These are phyloP conservation scores for Stichopus chloronotus DNA, from an alignment of 35 echinoderm and acorn worm species.

Conservation along the genomic window DNA sequence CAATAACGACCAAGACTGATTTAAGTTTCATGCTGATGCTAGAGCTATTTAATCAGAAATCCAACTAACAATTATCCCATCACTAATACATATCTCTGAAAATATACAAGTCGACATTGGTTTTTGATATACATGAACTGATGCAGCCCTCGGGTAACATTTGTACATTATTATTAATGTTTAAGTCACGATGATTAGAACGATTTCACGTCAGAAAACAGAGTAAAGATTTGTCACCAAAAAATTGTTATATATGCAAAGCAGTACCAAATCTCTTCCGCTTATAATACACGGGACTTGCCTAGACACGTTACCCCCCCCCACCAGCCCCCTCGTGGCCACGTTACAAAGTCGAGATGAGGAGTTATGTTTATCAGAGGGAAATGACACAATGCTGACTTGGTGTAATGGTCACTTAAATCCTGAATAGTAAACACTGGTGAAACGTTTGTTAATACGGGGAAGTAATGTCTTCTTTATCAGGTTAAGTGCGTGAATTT, in stretches of 20 bases:
- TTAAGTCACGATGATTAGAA: constrained; percentile 50
- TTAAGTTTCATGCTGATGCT: constrained; percentile 20
- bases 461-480: too few species aligned
- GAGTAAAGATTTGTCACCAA: constrained; percentile 49
- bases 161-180: constrained; percentile 50
- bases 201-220: constrained; percentile 57
- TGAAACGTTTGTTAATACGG: too few species aligned
- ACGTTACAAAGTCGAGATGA: constrained; percentile 9
- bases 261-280: not conserved
- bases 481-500: too few species aligned
- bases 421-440: too few species aligned
- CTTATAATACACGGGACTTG: not conserved
- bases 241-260: constrained; percentile 62
- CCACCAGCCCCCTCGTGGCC: not conserved
- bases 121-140: constrained; percentile 40
- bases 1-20: not conserved
- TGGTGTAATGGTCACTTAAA: not conserved
- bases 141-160: constrained; percentile 27
- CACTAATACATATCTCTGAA: constrained; percentile 64
- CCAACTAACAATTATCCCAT: constrained; percentile 62
- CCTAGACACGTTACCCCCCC: not conserved
- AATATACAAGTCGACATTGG: constrained; percentile 65
- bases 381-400: constrained; percentile 18
- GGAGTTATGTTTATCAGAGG: not conserved
- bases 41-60: constrained; percentile 51